Evolutionary conservation across 2,888 invertebrate species (phyloP), one percentile per base, ranked within the genome.

Genomic region (Linyphia triangularis): DNA sequence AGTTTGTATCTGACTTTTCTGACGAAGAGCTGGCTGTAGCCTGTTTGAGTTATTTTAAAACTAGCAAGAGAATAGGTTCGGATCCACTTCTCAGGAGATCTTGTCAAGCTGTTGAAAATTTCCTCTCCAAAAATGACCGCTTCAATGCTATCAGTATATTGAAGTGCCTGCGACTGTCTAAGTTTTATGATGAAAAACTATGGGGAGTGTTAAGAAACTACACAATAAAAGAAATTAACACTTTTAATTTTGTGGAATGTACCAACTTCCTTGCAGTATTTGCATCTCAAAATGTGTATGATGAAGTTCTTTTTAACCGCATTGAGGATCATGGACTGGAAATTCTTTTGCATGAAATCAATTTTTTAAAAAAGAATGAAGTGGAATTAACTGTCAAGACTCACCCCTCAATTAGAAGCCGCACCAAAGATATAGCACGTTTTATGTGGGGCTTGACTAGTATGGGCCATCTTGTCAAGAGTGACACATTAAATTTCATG

Each of bases 261-360:
- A 83, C 82, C 2, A 82, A 90, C 70, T 85, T 89, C 78, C 51
- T 90, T 16, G 89, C 90, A 26, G 43, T 73, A 9, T 90, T 90
- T 82, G 82, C 90, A 10, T 57, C 72, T 37, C 77, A 85, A 67
- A 85, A 65, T 30, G 22, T 70, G 1, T 90, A 90, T 70, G 51
- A 85, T 16, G 13, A 69, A 61, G 65, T 75, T 0, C 19, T 78
- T 1, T 90, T 77, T 78, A 59, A 40, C 0, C 57, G 13, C 24
- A 51, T 90, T 10, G 89, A 88, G 43, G 37, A 30, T 1, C 77
- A 82, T 9, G 88, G 78, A 5, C 4, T 84, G 19, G 7, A 10
- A 3, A 19, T 24, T 26, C 37, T 89, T 10, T 4, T 57, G 51
- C 30, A 40, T n/a, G 89, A 77, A 70, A 24, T n/a, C 37, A 37